phyloP scores from a whole-genome alignment of 2,888 invertebrate species.

The Lepidocyrtinus sp. region DNA sequence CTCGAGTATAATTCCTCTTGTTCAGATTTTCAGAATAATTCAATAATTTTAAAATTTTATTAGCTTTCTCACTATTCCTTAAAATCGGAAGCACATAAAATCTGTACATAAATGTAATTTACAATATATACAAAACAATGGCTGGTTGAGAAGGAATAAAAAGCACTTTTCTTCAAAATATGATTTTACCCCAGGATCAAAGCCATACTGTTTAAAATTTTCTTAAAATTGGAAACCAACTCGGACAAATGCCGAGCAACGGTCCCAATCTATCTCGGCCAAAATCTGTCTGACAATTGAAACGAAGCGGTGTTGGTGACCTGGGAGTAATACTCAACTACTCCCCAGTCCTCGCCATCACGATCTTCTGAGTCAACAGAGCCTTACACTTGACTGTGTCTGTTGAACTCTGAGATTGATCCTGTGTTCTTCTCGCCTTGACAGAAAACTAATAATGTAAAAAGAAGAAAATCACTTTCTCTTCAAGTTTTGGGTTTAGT shows the following conservation, averaged over 20 bases:
- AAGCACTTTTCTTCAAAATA: no score
- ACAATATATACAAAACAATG: no score
- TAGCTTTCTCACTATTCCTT: no score
- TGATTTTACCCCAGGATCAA: no score
- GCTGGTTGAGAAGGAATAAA: no score
- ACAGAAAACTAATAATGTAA: no score
- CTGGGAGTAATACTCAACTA: slow-evolving; percentile 57
- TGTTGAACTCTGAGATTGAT: slow-evolving; percentile 59
- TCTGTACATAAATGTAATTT: no score
- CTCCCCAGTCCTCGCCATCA: no score
- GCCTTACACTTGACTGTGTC: no score
- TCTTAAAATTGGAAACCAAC: slow-evolving; percentile 52
- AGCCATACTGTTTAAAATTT: no score
- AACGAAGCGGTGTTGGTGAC: slow-evolving; percentile 63
- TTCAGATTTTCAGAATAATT: not conserved
- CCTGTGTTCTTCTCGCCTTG: slow-evolving; percentile 64
- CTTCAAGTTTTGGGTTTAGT: slow-evolving; percentile 67
- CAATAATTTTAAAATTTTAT: slow-evolving; percentile 1
- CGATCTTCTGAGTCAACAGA: no score
- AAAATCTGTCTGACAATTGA: slow-evolving; percentile 65
- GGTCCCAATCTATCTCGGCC: slow-evolving; percentile 60
- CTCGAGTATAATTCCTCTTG: not conserved
- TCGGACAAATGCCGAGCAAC: slow-evolving; percentile 54
- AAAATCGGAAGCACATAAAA: no score
- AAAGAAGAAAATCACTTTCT: slow-evolving; percentile 67